Evolutionary conservation across 92 coral and sea anemone species (phyloP), one percentile per base, ranked within the genome.

Genomic region (Epizoanthus ramosus): DNA sequence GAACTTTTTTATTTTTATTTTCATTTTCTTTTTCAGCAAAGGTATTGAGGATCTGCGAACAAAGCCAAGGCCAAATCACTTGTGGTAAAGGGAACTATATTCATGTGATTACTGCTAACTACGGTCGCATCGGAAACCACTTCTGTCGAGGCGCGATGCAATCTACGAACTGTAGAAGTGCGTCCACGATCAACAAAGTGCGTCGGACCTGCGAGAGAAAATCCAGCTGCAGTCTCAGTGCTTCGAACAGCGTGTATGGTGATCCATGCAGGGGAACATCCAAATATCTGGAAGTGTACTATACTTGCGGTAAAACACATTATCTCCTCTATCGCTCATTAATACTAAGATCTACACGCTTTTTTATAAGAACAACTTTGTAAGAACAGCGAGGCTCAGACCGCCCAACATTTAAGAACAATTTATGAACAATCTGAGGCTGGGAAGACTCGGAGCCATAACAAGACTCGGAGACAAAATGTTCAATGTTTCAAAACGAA

Each of bases 211-310:
- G 75, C 52, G 35, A 71, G 18, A 56, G 75, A 45, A 45, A 71
- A 16, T 13, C 57, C n/a, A 39, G 57, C 19, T 71, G 75, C 53
- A 18, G 15, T 2, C 57, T 71, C 0, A 54, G 12, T 18, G 75
- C 75, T 22, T 71, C 75, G 45, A 71, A 41, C 75, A 45, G 59
- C 75, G 75, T 41, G 59, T 71, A 41, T 71, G 75, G 75, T 39
- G 75, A 71, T 17, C 75, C 75, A 21, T 71, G 75, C 35, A 23
- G 13, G 16, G 33, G 75, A 8, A 71, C 58, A 41, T 14, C 6
- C 17, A 71, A 71, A 17, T 71, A 71, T n/a, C 35, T 71, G 18
- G 75, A 71, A 28, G 57, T 71, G 4, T 56, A 71, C 58, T 71
- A 71, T 33, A 43, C 25, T n/a, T 71, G 75, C 15, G 75, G 75